Evolutionary conservation across 2,888 invertebrate species (phyloP).

Genomic region (Pammene fasciana): DNA sequence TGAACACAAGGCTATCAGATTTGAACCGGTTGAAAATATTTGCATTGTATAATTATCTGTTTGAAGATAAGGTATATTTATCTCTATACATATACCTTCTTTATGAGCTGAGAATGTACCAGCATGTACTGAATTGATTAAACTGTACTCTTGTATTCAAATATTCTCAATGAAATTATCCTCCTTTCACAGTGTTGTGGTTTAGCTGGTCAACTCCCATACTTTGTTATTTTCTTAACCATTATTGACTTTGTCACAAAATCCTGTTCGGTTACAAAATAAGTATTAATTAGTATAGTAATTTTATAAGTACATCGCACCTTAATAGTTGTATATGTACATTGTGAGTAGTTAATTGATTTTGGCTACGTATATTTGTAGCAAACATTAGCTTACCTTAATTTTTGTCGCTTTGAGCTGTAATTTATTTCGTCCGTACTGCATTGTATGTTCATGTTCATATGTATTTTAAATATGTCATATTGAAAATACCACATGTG

Average conservation of each 20-base stretch:
- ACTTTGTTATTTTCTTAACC: not conserved
- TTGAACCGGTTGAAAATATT: too few relatives aligned
- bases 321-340: conserved; percentile 24
- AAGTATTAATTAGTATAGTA: conserved; percentile 27
- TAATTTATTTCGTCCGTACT: conserved; percentile 11
- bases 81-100: too few relatives aligned
- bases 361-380: conserved; percentile 11
- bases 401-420: not conserved
- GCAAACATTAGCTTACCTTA: conserved; percentile 9
- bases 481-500: not conserved
- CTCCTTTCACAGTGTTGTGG: too few relatives aligned
- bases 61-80: too few relatives aligned
- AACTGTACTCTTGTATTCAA: too few relatives aligned
- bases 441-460: not conserved
- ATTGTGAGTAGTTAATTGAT: conserved; percentile 14
- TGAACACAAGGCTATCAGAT: too few relatives aligned
- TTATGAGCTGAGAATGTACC: too few relatives aligned
- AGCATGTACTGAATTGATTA: too few relatives aligned
- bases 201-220: not conserved
- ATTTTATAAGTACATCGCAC: conserved; percentile 31
- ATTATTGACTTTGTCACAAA: conserved; percentile 30
- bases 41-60: too few relatives aligned
- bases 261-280: conserved; percentile 20
- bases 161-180: too few relatives aligned
- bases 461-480: too few relatives aligned